Base-by-base conservation (phyloP, 2,113 vertebrate genomes). In the Procapra przewalskii region DNA sequence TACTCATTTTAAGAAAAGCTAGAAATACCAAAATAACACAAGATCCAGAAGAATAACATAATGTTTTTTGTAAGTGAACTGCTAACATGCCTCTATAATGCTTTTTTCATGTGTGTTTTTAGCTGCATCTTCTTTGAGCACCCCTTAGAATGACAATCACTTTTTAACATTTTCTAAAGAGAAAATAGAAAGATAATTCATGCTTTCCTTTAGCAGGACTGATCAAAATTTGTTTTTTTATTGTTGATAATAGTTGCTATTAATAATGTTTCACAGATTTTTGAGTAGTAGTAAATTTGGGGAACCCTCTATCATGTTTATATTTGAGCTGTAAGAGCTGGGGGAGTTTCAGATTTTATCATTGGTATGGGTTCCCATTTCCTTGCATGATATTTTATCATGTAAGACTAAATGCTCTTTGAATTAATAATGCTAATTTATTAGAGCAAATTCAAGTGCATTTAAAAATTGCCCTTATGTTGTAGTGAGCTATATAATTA, bases 141-240 rank as follows among this genome's bases (percentile, higher is more conserved):
- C 21, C 14, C n/a, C 31, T 77, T 95, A 7, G 50, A 48, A 64
- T 43, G 29, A 95, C 10, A 82, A 36, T 90, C 59, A 36, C n/a
- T 55, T 95, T 94, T 7, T 48, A 95, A 54, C 50, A 75, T 82
- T 84, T 95, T 83, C 59, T 82, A 50, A 79, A 90, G 75, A 87
- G 7, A 50, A 57, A 84, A 67, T 33, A 33, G 71, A 91, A 86
- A 81, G 29, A 67, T 82, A 81, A 95, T 52, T 67, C 31, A 87
- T 55, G 71, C 9, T 84, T 95, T 21, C 29, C 19, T 75, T 94
- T 75, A 82, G 43, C 6, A 94, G 43, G 10, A 54, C 25, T 77
- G 54, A 16, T 79, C 54, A 94, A 97, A 80, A 91, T 89, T 92
- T 82, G 13, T 71, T 94, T 92, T 92, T 84, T 91, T 92, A 52